These are phyloP conservation scores for Marronus borbonicus DNA, from an alignment of 2,888 invertebrate species.

Conservation along the genomic window DNA sequence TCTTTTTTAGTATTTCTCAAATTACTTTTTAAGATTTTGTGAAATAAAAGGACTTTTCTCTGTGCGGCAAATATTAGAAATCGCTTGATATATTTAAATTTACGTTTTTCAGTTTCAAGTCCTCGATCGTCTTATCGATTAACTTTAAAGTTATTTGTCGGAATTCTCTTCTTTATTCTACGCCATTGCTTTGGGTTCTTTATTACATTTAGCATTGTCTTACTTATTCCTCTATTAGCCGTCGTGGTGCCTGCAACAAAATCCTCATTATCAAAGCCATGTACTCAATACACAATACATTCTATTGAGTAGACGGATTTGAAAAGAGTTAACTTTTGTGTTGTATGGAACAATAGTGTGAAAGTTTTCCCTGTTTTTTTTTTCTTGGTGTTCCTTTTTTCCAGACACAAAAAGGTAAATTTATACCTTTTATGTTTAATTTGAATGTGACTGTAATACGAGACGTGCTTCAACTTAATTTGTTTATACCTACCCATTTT, in stretches of 20 bases:
- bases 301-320: constrained; percentile 7
- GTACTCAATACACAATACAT: constrained; percentile 19
- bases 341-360: neutral
- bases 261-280: constrained; percentile 25
- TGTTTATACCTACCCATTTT: neutral
- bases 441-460: neutral
- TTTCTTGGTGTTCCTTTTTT: neutral
- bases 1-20: constrained; percentile 1
- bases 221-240: constrained; percentile 10
- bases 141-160: constrained; percentile 10
- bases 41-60: neutral
- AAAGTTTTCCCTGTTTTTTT: constrained; percentile 8
- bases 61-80: neutral
- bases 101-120: neutral
- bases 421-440: neutral
- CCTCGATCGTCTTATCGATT: constrained; percentile 4
- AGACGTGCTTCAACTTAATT: neutral
- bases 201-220: constrained; percentile 21
- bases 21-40: no score
- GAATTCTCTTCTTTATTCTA: constrained; percentile 3
- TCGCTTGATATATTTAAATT: neutral
- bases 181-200: constrained; percentile 15
- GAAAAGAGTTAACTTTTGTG: constrained; percentile 15
- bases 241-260: neutral
- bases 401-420: neutral